These are phyloP conservation scores for Ataeniobius toweri DNA, from an alignment of 2,797 vertebrate genomes.

Conservation along the genomic window DNA sequence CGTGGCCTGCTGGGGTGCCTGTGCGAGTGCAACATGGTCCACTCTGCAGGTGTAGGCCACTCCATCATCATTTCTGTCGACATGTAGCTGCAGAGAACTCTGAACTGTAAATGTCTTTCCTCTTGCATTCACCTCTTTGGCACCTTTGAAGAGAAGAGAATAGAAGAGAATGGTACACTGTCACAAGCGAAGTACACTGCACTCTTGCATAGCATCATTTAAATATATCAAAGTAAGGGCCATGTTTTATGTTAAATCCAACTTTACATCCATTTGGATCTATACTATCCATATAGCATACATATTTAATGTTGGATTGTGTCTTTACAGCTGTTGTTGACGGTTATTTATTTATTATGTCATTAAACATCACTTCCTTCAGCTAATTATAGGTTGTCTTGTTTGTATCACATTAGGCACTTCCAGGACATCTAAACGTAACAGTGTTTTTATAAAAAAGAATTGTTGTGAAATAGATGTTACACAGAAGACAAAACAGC, in stretches of 20 bases:
- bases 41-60: constrained; percentile 94
- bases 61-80: constrained; percentile 92
- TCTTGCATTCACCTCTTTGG: constrained; percentile 93
- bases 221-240: constrained; percentile 4
- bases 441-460: not conserved
- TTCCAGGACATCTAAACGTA: not conserved
- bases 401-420: not conserved
- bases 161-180: constrained; percentile 53
- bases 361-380: not conserved
- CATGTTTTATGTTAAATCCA: not conserved
- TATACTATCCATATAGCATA: not conserved
- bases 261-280: not conserved
- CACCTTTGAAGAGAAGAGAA: constrained; percentile 77
- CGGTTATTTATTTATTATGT: not conserved
- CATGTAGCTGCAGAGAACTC: constrained; percentile 92
- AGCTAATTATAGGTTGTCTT: not conserved
- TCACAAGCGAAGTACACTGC: constrained; percentile 50
- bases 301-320: not conserved
- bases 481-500: not conserved
- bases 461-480: not conserved
- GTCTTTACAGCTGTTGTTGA: not conserved
- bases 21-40: constrained; percentile 91
- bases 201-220: constrained; percentile 20
- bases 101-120: constrained; percentile 96
- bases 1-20: constrained; percentile 90